Base-by-base conservation (phyloP, 2,113 vertebrate genomes). In the Orcinus orca region DNA sequence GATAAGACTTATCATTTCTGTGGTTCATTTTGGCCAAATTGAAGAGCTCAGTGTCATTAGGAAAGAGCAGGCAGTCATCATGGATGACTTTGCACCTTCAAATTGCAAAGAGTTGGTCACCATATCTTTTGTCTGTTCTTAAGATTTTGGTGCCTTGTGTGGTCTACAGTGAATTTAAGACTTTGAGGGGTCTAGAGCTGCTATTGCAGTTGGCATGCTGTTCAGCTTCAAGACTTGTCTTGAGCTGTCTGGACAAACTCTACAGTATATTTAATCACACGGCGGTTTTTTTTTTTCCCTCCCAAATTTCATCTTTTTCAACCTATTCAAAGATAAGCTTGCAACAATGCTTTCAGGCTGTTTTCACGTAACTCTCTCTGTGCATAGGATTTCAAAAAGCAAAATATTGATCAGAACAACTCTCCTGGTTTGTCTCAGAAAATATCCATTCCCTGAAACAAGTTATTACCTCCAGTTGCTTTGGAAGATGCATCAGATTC, bases 401-500 rank as follows among this genome's bases (percentile, higher is more conserved):
- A 92, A 89, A 94, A 84, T 96, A 97, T 29, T 50, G 82, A 84
- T 95, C 31, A 36, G 20, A 13, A 23, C 5, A 74, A 31, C 79
- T 97, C 31, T 55, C 58, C 89, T 77, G 90, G 92, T 96, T 50
- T 12, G 62, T 50, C 41, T 96, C 26, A 41, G 89, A 98, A 97
- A 97, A 65, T 12, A 68, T 5, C 15, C 38, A 44, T 86, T 93
- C 97, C 83, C 18, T 8, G 5, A 95, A 87, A 84, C 81, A 85
- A 96, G 87, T 26, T 63, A 38, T 62, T 97, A 76, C 87, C 55
- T 96, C 89, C 3, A 7, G 60, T 96, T 98, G 96, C 63, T 97
- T 91, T 77, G 47, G 84, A 98, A 97, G 92, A 93, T 60, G 44
- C 53, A 98, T 98, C 84, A 41, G 63, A 97, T 98, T 98, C 89